Conservation (phyloP, 2,797 vertebrate genomes). For the Ficedula albicollis region DNA sequence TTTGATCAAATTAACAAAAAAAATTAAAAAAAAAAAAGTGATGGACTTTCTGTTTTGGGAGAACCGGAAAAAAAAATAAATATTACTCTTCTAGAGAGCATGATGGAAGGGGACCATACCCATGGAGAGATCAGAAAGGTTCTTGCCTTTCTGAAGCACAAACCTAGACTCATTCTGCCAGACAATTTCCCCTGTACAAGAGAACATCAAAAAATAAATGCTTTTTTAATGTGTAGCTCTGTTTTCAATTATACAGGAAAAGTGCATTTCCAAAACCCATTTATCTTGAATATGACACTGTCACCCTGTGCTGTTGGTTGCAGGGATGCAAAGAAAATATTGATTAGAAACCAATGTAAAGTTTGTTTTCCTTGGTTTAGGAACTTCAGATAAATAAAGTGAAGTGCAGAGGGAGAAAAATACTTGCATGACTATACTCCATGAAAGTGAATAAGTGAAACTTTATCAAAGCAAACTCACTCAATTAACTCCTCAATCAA, state of each 20-base stretch:
- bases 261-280: slow-evolving; percentile 40
- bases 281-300: slow-evolving; percentile 55
- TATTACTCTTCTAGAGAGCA: background rate
- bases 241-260: slow-evolving; percentile 47
- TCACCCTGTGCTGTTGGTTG: background rate
- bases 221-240: slow-evolving; percentile 22
- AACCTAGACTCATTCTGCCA: background rate
- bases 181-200: background rate
- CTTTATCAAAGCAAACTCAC: background rate
- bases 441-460: background rate
- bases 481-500: background rate
- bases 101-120: background rate
- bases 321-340: slow-evolving; percentile 31
- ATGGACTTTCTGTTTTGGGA: background rate
- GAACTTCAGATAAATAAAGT: background rate
- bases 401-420: background rate
- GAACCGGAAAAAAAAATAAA: background rate
- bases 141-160: slow-evolving; percentile 10
- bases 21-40: background rate
- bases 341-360: slow-evolving; percentile 16
- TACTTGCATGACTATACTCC: background rate
- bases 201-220: background rate
- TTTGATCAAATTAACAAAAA: background rate
- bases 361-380: background rate
- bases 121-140: background rate